Base-by-base conservation (phyloP, 1,140 invertebrate species). In the Scaptomyza graminum region DNA sequence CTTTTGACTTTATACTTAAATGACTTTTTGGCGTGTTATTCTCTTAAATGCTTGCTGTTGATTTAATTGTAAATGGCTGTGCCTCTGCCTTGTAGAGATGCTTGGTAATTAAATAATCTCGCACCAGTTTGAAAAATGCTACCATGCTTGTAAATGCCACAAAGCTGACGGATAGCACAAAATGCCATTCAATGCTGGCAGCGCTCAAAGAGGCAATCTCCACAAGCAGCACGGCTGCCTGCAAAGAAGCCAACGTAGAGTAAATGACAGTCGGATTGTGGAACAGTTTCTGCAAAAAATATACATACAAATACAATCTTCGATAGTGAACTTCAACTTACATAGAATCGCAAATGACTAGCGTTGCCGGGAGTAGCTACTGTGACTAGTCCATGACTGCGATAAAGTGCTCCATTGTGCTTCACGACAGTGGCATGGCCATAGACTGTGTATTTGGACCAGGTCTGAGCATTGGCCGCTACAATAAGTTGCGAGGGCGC, bases 81-180 rank as follows among this genome's bases (percentile, higher is more conserved):
- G 76, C 94, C 92, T 97, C 96, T 0, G 95, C 94, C 79, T 94
- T 94, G 81, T 97, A 97, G 5, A 97, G 94, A 90, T 95, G 95
- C 93, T 94, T 96, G 62, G 97, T 95, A 41, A 98, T 94, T 0
- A 98, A 92, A 91, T 96, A 97, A 91, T 99, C 97, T 56, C 97
- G 93, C 4, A 95, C 93, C 55, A 98, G 93, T 92, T 98, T 98
- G 80, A 97, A 99, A 5, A 99, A 93, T 0, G 97, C 96, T 76
- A 97, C 96, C 92, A 98, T 98, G 92, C 98, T 98, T 50, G 96
- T 96, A 82, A 97, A 95, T 8, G 98, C 93, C 22, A 99, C 93
- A 34, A 98, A 93, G 11, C 96, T 94, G 66, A 98, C 93, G 13
- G 97, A 97, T 8, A 99, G 87, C 31, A 98, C 94, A 90, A 98